Percentiles rank a stretch among this genome's conserved stretches.
These are phyloP conservation scores for Stichopus chloronotus DNA, from an alignment of 35 echinoderm and acorn worm genomes.

Conservation along the genomic window DNA sequence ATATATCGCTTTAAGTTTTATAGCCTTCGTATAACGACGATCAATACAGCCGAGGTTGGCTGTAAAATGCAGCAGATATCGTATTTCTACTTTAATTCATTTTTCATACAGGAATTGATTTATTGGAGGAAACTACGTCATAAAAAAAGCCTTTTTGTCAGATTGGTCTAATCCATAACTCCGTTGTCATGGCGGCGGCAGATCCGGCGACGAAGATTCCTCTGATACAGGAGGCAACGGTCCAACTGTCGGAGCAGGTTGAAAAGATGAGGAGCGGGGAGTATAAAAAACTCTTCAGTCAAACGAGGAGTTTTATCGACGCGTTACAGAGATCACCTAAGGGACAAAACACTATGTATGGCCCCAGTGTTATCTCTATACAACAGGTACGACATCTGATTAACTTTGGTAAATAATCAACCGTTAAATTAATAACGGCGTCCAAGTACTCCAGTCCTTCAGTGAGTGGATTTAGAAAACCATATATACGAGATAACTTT, in stretches of 20 bases:
- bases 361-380: constrained; percentile 81
- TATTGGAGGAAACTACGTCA: not conserved
- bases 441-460: too few species aligned
- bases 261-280: constrained; percentile 64
- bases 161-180: not conserved
- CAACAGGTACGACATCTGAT: constrained; percentile 34
- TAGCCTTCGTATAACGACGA: too few species aligned
- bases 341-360: constrained; percentile 80
- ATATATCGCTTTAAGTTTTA: too few species aligned
- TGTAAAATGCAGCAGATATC: too few species aligned
- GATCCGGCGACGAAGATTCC: constrained; percentile 65
- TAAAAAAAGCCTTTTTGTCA: not conserved
- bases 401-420: not conserved
- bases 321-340: constrained; percentile 73
- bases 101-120: constrained; percentile 4
- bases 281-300: constrained; percentile 81
- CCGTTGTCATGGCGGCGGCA: constrained; percentile 65
- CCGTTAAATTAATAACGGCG: too few species aligned
- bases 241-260: constrained; percentile 73
- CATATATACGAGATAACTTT: too few species aligned
- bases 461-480: too few species aligned
- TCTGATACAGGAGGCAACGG: constrained; percentile 75
- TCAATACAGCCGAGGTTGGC: too few species aligned
- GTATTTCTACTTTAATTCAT: not conserved
- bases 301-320: constrained; percentile 95